phyloP scores from a whole-genome alignment of 2,797 vertebrate genomes.

The Cynodonichthys magdalenae region DNA sequence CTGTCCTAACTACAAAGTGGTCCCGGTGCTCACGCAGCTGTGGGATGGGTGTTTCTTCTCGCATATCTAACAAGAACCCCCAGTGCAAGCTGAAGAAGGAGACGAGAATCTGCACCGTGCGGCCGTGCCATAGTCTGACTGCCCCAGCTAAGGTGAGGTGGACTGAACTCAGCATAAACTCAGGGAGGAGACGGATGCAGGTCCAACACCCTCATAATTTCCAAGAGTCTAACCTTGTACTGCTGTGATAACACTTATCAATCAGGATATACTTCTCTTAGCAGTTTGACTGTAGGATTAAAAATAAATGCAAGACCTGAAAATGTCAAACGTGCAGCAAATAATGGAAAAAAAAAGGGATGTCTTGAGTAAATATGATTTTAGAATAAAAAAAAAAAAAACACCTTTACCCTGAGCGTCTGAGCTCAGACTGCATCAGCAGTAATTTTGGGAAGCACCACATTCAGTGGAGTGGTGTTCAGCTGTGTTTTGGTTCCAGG shows the following conservation, averaged over 20 bases:
- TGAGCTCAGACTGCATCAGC: slow-evolving; percentile 50
- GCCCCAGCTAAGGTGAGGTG: slow-evolving; percentile 74
- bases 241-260: slow-evolving; percentile 40
- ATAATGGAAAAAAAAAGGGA: slow-evolving; percentile 31
- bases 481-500: slow-evolving; percentile 66
- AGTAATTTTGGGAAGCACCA: slow-evolving; percentile 45
- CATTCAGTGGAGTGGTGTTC: slow-evolving; percentile 61
- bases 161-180: not conserved
- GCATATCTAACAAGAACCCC: slow-evolving; percentile 81
- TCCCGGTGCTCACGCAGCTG: slow-evolving; percentile 84
- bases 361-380: slow-evolving; percentile 37
- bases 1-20: slow-evolving; percentile 80
- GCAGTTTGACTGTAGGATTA: not conserved
- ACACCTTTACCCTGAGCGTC: slow-evolving; percentile 51
- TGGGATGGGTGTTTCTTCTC: slow-evolving; percentile 81
- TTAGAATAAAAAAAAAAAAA: slow-evolving; percentile 31
- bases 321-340: slow-evolving; percentile 3
- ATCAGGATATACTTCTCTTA: slow-evolving; percentile 21
- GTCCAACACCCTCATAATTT: slow-evolving; percentile 14
- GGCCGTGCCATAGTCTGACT: slow-evolving; percentile 68
- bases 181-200: slow-evolving; percentile 4
- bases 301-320: not conserved
- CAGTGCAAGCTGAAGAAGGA: slow-evolving; percentile 80
- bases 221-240: not conserved
- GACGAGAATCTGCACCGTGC: slow-evolving; percentile 79